Conservation (phyloP, 2,797 vertebrate species). For the Melanotaenia parkinsoni region DNA sequence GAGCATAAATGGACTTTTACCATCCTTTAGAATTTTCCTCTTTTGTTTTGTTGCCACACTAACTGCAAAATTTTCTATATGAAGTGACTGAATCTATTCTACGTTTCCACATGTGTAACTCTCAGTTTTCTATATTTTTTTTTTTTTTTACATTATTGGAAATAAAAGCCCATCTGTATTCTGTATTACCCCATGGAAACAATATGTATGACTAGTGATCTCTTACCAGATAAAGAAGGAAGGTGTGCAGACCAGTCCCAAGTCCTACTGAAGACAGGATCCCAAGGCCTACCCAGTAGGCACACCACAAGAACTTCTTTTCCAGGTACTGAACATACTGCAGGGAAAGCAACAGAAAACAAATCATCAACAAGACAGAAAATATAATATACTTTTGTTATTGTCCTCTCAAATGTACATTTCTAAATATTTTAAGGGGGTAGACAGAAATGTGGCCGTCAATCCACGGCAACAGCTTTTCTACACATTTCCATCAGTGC, state of each 20-base stretch:
- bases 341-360: constrained; percentile 20
- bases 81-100: background rate
- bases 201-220: background rate
- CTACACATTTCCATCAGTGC: background rate
- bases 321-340: constrained; percentile 94
- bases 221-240: constrained; percentile 97
- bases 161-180: background rate
- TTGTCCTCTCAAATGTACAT: background rate
- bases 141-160: background rate
- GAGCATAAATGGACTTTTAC: no score
- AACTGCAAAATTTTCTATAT: background rate
- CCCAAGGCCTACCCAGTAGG: constrained; percentile 98
- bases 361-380: background rate
- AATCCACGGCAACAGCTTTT: background rate
- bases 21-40: background rate
- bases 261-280: constrained; percentile 98
- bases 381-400: background rate
- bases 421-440: background rate
- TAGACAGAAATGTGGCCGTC: background rate
- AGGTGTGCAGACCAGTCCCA: constrained; percentile 97
- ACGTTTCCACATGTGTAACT: no score
- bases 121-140: background rate
- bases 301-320: constrained; percentile 95
- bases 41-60: background rate
- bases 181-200: background rate